These are phyloP conservation scores for Drymodes brunneopygia DNA, from an alignment of 2,113 vertebrate genomes.

Conservation along the genomic window DNA sequence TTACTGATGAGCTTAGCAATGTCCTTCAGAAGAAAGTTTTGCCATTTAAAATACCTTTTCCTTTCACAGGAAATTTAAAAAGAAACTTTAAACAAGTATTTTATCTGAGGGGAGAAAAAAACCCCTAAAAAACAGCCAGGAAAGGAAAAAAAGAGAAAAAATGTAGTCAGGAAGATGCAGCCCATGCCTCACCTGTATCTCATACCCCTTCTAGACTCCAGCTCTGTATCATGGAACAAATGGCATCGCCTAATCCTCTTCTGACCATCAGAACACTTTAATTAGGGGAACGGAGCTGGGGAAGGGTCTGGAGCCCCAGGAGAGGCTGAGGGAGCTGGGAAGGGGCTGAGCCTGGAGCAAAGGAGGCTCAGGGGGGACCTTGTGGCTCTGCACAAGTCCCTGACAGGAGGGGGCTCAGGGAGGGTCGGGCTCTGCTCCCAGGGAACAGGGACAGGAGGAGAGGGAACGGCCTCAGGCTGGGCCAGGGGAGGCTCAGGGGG, in stretches of 20 bases:
- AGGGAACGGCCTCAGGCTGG: neutral
- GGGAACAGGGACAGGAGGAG: neutral
- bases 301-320: too few relatives aligned
- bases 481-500: rapidly evolving
- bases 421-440: too few relatives aligned
- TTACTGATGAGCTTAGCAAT: neutral
- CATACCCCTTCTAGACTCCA: too few relatives aligned
- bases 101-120: neutral
- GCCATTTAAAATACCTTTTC: neutral
- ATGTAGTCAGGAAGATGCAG: neutral
- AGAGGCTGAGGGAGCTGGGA: too few relatives aligned
- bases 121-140: neutral
- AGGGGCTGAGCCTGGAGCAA: too few relatives aligned
- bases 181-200: rapidly evolving
- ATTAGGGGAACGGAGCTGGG: neutral
- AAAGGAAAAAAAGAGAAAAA: neutral
- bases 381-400: too few relatives aligned
- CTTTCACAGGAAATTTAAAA: rapidly evolving
- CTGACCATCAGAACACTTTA: neutral
- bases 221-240: too few relatives aligned
- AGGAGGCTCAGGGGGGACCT: too few relatives aligned
- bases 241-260: too few relatives aligned
- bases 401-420: too few relatives aligned
- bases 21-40: neutral
- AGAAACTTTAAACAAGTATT: neutral